phyloP scores from a whole-genome alignment of 2,888 invertebrate species.

The Tetheella fluctuosa region DNA sequence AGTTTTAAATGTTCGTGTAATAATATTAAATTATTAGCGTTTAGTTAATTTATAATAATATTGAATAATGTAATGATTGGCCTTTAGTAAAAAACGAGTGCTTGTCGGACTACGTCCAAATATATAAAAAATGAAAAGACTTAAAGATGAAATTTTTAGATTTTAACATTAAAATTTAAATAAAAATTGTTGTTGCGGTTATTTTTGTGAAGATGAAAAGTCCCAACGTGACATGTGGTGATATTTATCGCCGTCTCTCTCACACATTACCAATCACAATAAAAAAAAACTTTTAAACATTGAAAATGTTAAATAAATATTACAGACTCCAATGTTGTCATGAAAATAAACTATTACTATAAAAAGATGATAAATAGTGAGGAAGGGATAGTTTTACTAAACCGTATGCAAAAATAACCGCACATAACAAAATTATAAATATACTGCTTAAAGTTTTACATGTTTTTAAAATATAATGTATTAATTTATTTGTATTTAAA shows the following conservation, averaged over 20 bases:
- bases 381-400: too few relatives aligned
- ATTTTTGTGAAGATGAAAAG: conserved; percentile 24
- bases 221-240: background rate
- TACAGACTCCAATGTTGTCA: too few relatives aligned
- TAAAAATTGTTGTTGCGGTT: conserved; percentile 34
- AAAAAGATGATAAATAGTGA: background rate
- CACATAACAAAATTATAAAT: conserved; percentile 17
- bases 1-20: conserved; percentile 41
- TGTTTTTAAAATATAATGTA: conserved; percentile 31
- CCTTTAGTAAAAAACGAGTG: conserved; percentile 73
- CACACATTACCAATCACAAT: too few relatives aligned
- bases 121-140: conserved; percentile 67
- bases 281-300: too few relatives aligned
- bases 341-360: background rate
- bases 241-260: too few relatives aligned
- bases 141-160: conserved; percentile 73
- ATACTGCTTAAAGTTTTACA: conserved; percentile 33
- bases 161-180: conserved; percentile 46
- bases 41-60: conserved; percentile 33
- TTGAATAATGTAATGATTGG: conserved; percentile 56
- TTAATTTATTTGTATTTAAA: conserved; percentile 41
- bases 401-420: conserved; percentile 26
- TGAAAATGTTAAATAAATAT: too few relatives aligned
- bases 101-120: conserved; percentile 77
- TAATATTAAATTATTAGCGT: conserved; percentile 27